Conservation (phyloP, 2,113 vertebrate genomes). For the Rutilus rutilus region DNA sequence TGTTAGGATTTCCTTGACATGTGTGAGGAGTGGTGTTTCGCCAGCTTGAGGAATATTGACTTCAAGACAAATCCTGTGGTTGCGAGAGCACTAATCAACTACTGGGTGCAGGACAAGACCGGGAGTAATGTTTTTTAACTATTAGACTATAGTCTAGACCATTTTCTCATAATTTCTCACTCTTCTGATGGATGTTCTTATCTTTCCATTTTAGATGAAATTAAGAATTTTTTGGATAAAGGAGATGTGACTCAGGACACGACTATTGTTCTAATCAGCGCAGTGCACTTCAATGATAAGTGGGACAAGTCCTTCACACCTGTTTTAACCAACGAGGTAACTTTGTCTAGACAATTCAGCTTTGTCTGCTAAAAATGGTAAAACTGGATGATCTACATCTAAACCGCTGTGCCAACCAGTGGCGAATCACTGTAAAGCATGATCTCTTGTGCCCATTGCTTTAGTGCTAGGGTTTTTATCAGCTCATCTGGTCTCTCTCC, state of each 20-base stretch:
- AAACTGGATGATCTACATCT: background rate
- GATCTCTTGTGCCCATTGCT: too few relatives aligned
- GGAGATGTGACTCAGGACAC: background rate
- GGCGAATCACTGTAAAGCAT: background rate
- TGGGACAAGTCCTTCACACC: background rate
- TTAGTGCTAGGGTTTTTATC: too few relatives aligned
- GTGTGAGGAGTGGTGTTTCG: background rate
- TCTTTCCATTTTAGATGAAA: background rate
- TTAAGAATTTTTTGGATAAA: background rate
- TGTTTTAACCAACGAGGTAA: fast-evolving
- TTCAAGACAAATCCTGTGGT: background rate
- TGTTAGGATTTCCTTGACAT: background rate
- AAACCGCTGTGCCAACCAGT: background rate
- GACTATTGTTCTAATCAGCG: background rate
- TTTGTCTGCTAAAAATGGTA: background rate
- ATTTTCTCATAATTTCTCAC: background rate
- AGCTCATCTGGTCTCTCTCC: too few relatives aligned
- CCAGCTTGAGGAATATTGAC: background rate
- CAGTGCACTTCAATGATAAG: background rate
- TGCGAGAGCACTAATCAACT: background rate
- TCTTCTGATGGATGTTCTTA: background rate
- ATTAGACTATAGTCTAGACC: background rate
- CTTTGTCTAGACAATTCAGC: background rate
- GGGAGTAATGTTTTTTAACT: background rate
- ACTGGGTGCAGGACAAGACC: background rate